These are phyloP conservation scores for Tetramorium alpestre DNA, from an alignment of 1,140 invertebrate species.

Conservation along the genomic window DNA sequence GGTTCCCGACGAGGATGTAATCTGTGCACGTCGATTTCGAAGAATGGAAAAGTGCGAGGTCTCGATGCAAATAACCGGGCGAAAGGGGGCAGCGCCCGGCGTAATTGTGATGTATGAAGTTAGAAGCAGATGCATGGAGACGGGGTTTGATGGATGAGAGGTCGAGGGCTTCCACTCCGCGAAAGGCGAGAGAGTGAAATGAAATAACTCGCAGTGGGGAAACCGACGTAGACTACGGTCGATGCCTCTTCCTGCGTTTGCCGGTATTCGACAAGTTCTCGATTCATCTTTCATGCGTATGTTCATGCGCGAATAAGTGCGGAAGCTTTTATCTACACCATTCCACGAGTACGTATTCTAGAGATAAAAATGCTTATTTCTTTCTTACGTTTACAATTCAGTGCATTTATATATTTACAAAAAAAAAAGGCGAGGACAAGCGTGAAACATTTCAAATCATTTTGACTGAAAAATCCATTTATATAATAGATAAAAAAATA, in stretches of 20 bases:
- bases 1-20: constrained; percentile 40
- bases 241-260: constrained; percentile 45
- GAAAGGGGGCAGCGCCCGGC: constrained; percentile 43
- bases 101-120: constrained; percentile 75
- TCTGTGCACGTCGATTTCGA: constrained; percentile 56
- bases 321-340: constrained; percentile 2
- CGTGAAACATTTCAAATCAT: neutral
- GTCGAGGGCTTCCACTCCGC: constrained; percentile 57
- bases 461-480: neutral
- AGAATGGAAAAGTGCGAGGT: constrained; percentile 54
- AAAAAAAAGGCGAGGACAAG: neutral
- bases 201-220: constrained; percentile 66
- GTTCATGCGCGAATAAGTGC: constrained; percentile 48
- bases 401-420: neutral
- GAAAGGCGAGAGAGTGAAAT: constrained; percentile 64
- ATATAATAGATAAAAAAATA: neutral
- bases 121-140: constrained; percentile 71
- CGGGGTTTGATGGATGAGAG: constrained; percentile 73
- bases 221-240: constrained; percentile 56
- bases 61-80: constrained; percentile 57
- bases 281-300: constrained; percentile 55
- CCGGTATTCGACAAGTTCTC: constrained; percentile 61
- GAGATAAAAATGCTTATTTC: neutral
- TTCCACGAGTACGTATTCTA: neutral
- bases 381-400: neutral